A percentile compares a stretch with the other conserved stretches of the same genome.
These are phyloP conservation scores for Eupithecia pulchellata DNA, from an alignment of 2,888 invertebrate species.

Conservation along the genomic window DNA sequence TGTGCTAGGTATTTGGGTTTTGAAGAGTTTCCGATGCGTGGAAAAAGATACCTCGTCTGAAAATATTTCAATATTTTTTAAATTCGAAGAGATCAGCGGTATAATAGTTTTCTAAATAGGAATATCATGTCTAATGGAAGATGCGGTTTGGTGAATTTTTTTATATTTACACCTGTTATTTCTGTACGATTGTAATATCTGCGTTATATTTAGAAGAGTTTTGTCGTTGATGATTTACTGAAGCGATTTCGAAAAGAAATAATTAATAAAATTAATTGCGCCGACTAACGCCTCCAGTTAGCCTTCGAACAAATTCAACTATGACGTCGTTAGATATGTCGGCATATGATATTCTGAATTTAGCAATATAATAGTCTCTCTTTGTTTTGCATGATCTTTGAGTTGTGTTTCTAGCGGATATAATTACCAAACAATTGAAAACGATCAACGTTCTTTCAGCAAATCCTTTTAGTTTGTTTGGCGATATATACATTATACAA, in stretches of 20 bases:
- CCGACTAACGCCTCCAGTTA: conserved; percentile 76
- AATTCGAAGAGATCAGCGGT: no score
- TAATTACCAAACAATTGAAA: not conserved
- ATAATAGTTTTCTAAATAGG: no score
- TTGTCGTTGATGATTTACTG: conserved; percentile 51
- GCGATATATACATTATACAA: not conserved
- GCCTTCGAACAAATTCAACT: conserved; percentile 79
- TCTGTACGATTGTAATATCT: not conserved
- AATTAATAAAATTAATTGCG: conserved; percentile 80
- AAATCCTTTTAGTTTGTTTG: not conserved
- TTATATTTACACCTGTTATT: no score
- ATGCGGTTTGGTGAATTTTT: no score
- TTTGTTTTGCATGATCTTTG: conserved; percentile 59
- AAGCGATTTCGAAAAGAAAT: conserved; percentile 79
- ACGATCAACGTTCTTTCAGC: not conserved
- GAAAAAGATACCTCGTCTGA: no score
- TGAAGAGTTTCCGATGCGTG: no score
- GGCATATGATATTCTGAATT: conserved; percentile 72
- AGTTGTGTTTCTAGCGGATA: not conserved
- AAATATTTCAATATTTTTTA: no score
- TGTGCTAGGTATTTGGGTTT: no score
- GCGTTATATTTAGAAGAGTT: not conserved
- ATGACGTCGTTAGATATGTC: conserved; percentile 70
- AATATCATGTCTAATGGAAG: no score
- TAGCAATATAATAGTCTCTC: conserved; percentile 74